phyloP scores from a whole-genome alignment of 2,888 invertebrate species.

The Drosophila diplacantha region DNA sequence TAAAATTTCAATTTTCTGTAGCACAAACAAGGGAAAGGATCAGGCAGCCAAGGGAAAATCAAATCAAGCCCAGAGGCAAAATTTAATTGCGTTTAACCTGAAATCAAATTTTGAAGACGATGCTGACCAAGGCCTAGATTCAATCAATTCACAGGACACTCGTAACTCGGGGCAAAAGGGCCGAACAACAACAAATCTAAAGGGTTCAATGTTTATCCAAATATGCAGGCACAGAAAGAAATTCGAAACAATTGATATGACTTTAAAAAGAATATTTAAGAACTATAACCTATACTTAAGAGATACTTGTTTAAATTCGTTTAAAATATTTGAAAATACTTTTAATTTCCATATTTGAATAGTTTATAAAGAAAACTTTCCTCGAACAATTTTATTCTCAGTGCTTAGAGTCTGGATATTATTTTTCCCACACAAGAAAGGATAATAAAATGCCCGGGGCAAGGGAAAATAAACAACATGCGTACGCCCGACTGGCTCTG shows the following conservation, averaged over 20 bases:
- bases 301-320: neutral
- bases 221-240: constrained; percentile 20
- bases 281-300: too few species aligned
- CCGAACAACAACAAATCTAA: constrained; percentile 57
- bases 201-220: constrained; percentile 69
- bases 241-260: neutral
- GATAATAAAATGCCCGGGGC: constrained; percentile 66
- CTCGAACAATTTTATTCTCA: neutral
- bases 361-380: too few species aligned
- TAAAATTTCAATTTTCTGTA: constrained; percentile 67
- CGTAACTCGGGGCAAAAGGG: constrained; percentile 46
- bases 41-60: constrained; percentile 43
- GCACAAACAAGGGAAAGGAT: constrained; percentile 52
- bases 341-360: neutral
- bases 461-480: constrained; percentile 60
- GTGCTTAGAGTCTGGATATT: constrained; percentile 20
- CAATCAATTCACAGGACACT: constrained; percentile 60
- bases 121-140: constrained; percentile 55
- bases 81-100: constrained; percentile 72
- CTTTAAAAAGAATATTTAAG: neutral
- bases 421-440: constrained; percentile 58
- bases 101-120: constrained; percentile 67
- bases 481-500: constrained; percentile 46
- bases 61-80: constrained; percentile 65
- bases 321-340: neutral